Evolutionary conservation across 2,113 vertebrate genomes (phyloP).

Genomic region (Bungarus multicinctus): DNA sequence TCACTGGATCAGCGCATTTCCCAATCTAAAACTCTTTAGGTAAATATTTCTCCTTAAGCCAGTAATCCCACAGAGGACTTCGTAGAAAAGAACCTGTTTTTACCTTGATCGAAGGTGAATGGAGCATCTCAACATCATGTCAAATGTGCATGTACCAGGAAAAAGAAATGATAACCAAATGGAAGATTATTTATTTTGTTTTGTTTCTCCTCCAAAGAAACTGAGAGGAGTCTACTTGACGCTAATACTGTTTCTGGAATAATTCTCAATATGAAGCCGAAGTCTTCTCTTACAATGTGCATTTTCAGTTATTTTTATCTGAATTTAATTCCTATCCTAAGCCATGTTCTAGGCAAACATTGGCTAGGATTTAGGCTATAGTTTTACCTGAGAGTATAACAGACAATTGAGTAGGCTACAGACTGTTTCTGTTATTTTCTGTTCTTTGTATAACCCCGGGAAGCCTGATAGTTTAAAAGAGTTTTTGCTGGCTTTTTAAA

Average conservation of each 20-base stretch:
- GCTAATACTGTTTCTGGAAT: neutral
- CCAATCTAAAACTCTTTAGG: neutral
- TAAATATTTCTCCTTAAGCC: slow-evolving; percentile 33
- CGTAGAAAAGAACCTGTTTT: slow-evolving; percentile 18
- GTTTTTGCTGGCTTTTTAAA: neutral
- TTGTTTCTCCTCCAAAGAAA: neutral
- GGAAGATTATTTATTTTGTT: slow-evolving; percentile 7
- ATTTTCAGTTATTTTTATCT: neutral
- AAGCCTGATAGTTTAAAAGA: neutral
- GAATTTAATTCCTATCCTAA: neutral
- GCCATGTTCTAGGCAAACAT: neutral
- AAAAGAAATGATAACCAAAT: slow-evolving; percentile 27
- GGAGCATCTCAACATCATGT: slow-evolving; percentile 49
- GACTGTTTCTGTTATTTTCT: neutral
- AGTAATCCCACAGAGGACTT: slow-evolving; percentile 28
- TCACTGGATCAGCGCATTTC: neutral
- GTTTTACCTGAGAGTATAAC: too few species aligned
- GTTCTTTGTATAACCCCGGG: neutral
- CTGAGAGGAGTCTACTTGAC: slow-evolving; percentile 2
- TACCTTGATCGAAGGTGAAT: slow-evolving; percentile 25
- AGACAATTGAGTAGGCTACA: too few species aligned
- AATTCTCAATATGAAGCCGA: neutral
- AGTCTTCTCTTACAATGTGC: neutral
- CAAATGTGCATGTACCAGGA: slow-evolving; percentile 42
- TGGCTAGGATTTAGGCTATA: neutral